Base-by-base conservation (phyloP, 2,888 invertebrate species). In the Papilio gigon region DNA sequence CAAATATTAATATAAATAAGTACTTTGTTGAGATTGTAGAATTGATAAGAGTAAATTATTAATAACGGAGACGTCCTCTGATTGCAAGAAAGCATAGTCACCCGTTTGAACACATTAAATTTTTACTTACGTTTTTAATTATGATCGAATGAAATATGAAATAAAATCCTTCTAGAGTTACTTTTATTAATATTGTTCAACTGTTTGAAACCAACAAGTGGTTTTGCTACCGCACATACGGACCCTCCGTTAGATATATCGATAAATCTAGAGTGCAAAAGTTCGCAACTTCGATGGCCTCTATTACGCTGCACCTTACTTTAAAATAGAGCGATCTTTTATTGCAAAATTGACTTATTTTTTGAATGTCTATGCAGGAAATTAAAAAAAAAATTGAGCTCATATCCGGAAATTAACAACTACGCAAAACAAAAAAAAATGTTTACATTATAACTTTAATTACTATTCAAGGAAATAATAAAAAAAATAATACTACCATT, bases 391-490 rank as follows among this genome's bases (percentile, higher is more conserved):
- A 30, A n/a, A 9, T 14, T 30, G 4, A 5, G n/a, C 27, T 14
- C 14, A 30, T 27, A 27, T 30, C 53, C 27, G n/a, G 27, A 27
- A 50, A 50, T 50, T 1, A 14, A 53, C 14, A 53, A 53, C 8
- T 27, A 27, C n/a, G 27, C n/a, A n/a, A 8, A 14, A 5, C 27
- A 27, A 17, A 17, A 17, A 37, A 35, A 35, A 37, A 56, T 2
- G 30, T 17, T 53, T 53, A 14, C n/a, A 27, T 27, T 27, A 56
- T 17, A 56, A 56, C 17, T 30, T 17, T 30, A 56, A 56, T n/a
- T 56, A n/a, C n/a, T 30, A 11, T 50, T 30, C 30, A 30, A 56
- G 53, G 53, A 4, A 17, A 30, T n/a, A 56, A 56, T 30, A 56
- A 56, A 17, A 53, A 27, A n/a, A 22, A 25, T 3, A 47, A 30